Percentiles rank a stretch among this genome's conserved stretches.
Evolutionary conservation across 2,888 invertebrate species (phyloP).

Genomic region (Callyntrura sp.): DNA sequence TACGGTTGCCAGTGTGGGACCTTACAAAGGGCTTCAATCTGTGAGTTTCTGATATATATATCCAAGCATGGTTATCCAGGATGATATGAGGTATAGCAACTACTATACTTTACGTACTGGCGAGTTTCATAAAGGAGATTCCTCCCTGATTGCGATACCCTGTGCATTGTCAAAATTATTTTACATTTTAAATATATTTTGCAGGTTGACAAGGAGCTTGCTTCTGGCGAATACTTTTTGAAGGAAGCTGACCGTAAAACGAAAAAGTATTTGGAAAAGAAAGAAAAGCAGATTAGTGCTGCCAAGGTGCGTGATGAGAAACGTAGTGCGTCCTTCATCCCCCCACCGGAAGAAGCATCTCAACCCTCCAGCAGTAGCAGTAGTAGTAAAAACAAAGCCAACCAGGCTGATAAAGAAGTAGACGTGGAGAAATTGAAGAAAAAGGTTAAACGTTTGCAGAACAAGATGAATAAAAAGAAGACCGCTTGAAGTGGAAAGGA

Average conservation of each 20-base stretch:
- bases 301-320: constrained; percentile 91
- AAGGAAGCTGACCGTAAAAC: constrained; percentile 92
- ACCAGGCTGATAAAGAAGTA: constrained; percentile 86
- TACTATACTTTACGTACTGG: too few relatives aligned
- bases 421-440: constrained; percentile 91
- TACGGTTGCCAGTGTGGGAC: constrained; percentile 98
- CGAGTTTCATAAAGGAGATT: too few relatives aligned
- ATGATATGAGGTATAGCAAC: too few relatives aligned
- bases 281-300: constrained; percentile 91
- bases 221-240: constrained; percentile 98
- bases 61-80: too few relatives aligned
- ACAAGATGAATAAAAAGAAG: constrained; percentile 81
- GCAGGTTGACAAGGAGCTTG: constrained; percentile 92
- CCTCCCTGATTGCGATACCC: too few relatives aligned
- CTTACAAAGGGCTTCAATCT: constrained; percentile 95
- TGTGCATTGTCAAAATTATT: neutral
- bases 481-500: too few relatives aligned
- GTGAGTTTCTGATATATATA: too few relatives aligned
- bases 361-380: constrained; percentile 53
- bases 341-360: constrained; percentile 90
- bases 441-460: constrained; percentile 89
- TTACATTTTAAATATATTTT: neutral
- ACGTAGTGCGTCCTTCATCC: constrained; percentile 92
- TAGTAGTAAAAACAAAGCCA: neutral
- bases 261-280: constrained; percentile 90